A percentile compares a stretch with the other conserved stretches of the same genome.
These are phyloP conservation scores for Chaetophractus vellerosus DNA, from an alignment of 2,797 vertebrate species.

Conservation along the genomic window DNA sequence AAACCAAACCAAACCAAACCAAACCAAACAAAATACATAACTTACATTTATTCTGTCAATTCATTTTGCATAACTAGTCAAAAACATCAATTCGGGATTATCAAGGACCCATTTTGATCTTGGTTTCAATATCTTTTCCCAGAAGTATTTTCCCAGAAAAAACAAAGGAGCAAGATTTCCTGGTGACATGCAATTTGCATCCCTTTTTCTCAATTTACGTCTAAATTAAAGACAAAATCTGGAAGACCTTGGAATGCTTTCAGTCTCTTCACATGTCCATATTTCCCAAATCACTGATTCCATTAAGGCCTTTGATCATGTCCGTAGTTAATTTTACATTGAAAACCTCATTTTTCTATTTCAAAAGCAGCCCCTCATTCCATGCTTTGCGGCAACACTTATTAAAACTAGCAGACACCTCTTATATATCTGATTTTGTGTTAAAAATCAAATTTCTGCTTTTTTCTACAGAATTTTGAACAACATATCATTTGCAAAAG, in stretches of 20 bases:
- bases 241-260: constrained; percentile 44
- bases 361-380: neutral
- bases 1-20: neutral
- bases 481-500: constrained; percentile 53
- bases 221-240: constrained; percentile 52
- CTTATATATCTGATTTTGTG: constrained; percentile 58
- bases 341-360: constrained; percentile 28
- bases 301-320: neutral
- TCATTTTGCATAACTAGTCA: constrained; percentile 72
- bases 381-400: neutral
- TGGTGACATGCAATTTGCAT: constrained; percentile 38
- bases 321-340: neutral
- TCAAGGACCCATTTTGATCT: constrained; percentile 79
- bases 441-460: constrained; percentile 60
- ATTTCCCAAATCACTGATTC: neutral
- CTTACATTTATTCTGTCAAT: constrained; percentile 66
- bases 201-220: neutral
- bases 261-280: neutral
- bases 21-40: neutral
- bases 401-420: constrained; percentile 52
- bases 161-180: constrained; percentile 61
- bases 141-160: constrained; percentile 60
- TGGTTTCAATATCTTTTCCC: constrained; percentile 77
- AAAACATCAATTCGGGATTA: constrained; percentile 67
- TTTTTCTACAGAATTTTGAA: constrained; percentile 60